These are phyloP conservation scores for Galbula dea DNA, from an alignment of 2,113 vertebrate genomes.

Conservation along the genomic window DNA sequence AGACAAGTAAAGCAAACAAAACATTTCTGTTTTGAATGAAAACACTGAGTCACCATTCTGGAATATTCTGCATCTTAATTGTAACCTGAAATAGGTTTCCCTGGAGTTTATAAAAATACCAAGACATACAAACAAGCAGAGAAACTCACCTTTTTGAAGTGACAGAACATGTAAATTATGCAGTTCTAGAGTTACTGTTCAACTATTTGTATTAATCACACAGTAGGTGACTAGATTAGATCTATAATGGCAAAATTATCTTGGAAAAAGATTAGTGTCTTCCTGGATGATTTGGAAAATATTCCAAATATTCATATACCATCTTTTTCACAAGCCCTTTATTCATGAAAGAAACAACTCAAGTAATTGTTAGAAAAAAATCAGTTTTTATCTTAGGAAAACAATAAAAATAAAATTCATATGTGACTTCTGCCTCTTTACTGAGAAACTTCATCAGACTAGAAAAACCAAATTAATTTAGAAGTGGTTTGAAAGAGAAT, in stretches of 20 bases:
- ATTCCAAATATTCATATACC: background rate
- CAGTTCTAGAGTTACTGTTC: background rate
- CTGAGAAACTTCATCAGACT: background rate
- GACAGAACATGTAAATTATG: background rate
- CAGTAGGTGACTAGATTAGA: background rate
- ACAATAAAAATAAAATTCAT: background rate
- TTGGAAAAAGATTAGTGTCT: background rate
- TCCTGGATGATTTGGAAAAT: background rate
- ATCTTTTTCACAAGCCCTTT: background rate
- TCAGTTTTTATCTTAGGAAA: background rate
- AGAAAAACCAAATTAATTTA: background rate
- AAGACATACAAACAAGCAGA: background rate
- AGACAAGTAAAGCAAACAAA: background rate
- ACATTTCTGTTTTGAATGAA: background rate
- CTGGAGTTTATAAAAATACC: background rate
- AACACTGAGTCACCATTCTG: background rate
- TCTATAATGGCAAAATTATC: background rate
- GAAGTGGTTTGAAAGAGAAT: background rate
- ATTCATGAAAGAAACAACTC: background rate
- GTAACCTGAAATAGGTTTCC: background rate
- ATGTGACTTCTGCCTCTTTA: background rate
- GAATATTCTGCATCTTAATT: background rate
- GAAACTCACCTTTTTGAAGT: background rate
- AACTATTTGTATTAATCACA: background rate
- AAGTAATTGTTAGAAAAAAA: background rate